Conservation (phyloP, 2,888 invertebrate species). For the Cabera pusaria region DNA sequence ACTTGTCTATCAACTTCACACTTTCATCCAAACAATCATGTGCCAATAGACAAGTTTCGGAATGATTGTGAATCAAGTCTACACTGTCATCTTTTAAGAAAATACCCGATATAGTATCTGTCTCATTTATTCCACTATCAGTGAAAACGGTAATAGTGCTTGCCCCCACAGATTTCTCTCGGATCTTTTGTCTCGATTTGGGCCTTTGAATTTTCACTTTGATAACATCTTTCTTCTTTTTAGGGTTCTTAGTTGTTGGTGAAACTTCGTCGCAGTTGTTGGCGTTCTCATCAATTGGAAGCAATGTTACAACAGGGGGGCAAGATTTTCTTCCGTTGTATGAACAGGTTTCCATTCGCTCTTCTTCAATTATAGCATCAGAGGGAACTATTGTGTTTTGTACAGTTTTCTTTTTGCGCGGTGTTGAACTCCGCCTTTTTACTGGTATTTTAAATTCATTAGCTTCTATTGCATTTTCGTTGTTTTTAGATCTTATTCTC, state of each 20-base stretch:
- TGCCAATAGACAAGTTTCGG: slow-evolving; percentile 66
- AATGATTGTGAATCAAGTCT: slow-evolving; percentile 73
- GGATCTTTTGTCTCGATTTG: slow-evolving; percentile 27
- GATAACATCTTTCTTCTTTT: slow-evolving; percentile 63
- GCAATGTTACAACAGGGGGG: slow-evolving; percentile 49
- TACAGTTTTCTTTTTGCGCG: slow-evolving; percentile 45
- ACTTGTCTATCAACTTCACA: slow-evolving; percentile 54
- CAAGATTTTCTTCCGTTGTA: slow-evolving; percentile 54
- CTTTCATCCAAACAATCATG: slow-evolving; percentile 63
- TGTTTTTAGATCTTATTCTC: no score
- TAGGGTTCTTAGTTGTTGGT: slow-evolving; percentile 30
- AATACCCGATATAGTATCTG: slow-evolving; percentile 36
- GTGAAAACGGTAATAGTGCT: slow-evolving; percentile 41
- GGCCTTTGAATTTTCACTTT: slow-evolving; percentile 72
- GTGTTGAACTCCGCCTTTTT: slow-evolving; percentile 59
- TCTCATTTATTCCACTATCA: slow-evolving; percentile 61
- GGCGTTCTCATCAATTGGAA: slow-evolving; percentile 28
- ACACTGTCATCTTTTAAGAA: slow-evolving; percentile 44
- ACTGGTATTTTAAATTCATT: slow-evolving; percentile 3
- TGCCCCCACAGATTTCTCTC: slow-evolving; percentile 16
- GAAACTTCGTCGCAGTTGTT: slow-evolving; percentile 27
- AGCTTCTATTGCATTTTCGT: no score
- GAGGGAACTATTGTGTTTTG: slow-evolving; percentile 40
- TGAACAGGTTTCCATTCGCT: slow-evolving; percentile 54
- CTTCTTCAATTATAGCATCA: slow-evolving; percentile 55